phyloP scores from a whole-genome alignment of 1,140 invertebrate genomes.

The Papilio polytes region DNA sequence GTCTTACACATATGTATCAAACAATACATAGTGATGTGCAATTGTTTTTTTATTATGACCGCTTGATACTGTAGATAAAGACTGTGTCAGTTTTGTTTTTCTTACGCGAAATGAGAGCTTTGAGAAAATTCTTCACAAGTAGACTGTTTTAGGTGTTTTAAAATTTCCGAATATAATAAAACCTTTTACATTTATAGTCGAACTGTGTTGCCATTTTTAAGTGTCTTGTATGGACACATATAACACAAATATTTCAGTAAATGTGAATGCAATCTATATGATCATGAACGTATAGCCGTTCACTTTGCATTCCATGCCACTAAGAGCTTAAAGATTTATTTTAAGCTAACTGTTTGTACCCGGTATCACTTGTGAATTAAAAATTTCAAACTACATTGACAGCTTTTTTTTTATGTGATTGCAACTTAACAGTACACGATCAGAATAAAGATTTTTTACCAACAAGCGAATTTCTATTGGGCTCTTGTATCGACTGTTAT shows the following conservation, averaged over 20 bases:
- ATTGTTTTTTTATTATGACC: too few species aligned
- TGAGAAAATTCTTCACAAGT: background rate
- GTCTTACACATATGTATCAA: too few species aligned
- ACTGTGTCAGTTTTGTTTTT: background rate
- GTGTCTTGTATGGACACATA: background rate
- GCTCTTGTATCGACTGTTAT: background rate
- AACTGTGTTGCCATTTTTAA: background rate
- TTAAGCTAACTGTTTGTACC: background rate
- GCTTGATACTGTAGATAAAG: background rate
- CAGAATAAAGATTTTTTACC: background rate
- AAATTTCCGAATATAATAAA: background rate
- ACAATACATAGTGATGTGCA: too few species aligned
- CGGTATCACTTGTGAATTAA: background rate
- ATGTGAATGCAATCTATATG: background rate
- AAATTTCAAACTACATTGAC: too few species aligned
- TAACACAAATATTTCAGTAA: background rate
- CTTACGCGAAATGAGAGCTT: background rate
- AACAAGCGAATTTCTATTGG: background rate
- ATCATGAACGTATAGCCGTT: background rate
- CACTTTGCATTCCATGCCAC: constrained; percentile 18
- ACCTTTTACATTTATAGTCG: background rate
- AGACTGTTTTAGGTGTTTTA: background rate
- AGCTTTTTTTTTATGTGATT: too few species aligned
- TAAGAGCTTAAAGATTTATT: constrained; percentile 1
- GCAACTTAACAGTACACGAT: too few species aligned